Percentiles rank a stretch among this genome's conserved stretches.
Evolutionary conservation across 2,888 invertebrate species (phyloP).

Genomic region (Eilema griseolum): DNA sequence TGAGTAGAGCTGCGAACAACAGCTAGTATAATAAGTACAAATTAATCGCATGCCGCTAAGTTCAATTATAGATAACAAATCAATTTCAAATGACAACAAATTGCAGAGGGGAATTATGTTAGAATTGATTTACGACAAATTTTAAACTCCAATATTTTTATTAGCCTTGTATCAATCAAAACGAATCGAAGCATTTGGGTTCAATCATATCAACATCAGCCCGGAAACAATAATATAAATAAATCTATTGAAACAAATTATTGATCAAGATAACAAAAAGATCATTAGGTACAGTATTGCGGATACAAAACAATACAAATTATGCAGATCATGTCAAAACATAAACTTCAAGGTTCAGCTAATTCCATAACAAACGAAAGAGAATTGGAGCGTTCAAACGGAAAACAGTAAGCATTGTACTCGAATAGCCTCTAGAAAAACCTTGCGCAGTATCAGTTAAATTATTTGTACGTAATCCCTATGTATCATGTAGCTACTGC

Average conservation of each 20-base stretch:
- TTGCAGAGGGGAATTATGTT: background rate
- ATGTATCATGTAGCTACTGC: constrained; percentile 16
- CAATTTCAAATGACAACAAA: constrained; percentile 1
- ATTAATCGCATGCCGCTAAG: background rate
- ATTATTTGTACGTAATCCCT: constrained; percentile 8
- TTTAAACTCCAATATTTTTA: background rate
- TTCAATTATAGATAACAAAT: background rate
- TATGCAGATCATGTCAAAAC: constrained; percentile 48
- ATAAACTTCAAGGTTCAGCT: constrained; percentile 41
- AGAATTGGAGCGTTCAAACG: constrained; percentile 23
- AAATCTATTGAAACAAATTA: background rate
- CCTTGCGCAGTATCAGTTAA: constrained; percentile 20
- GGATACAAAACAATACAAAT: constrained; percentile 44
- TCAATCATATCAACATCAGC: background rate
- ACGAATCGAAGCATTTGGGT: background rate
- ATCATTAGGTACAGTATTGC: background rate
- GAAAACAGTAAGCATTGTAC: constrained; percentile 25
- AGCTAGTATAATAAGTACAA: background rate
- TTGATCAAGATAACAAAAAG: background rate
- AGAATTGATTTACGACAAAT: background rate
- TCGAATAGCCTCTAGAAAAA: constrained; percentile 24
- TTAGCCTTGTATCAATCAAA: background rate
- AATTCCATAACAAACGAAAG: constrained; percentile 16
- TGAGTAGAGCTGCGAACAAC: too few species aligned
- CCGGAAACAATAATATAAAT: background rate